A percentile compares a stretch with the other conserved stretches of the same genome.
These are phyloP conservation scores for Cerastis rubricosa DNA, from an alignment of 2,888 invertebrate species.

Conservation along the genomic window DNA sequence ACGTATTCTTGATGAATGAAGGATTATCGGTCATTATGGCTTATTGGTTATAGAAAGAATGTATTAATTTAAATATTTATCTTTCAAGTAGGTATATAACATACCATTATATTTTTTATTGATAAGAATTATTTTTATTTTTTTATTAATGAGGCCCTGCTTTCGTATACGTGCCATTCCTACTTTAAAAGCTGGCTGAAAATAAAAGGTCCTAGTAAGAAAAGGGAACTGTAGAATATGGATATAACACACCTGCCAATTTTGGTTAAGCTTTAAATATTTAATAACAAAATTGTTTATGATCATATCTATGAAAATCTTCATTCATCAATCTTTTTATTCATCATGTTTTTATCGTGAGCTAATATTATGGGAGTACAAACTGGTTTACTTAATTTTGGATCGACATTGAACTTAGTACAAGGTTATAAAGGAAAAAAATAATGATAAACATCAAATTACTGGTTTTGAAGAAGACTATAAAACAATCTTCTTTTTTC, in stretches of 20 bases:
- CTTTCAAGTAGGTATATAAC: not conserved
- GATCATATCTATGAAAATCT: slow-evolving; percentile 4
- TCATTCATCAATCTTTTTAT: slow-evolving; percentile 19
- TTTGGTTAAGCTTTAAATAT: not conserved
- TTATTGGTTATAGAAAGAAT: not conserved
- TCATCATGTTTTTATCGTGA: slow-evolving; percentile 29
- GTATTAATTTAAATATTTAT: slow-evolving; percentile 47
- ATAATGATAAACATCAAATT: slow-evolving; percentile 35
- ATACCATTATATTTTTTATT: slow-evolving; percentile 13
- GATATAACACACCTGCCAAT: not conserved
- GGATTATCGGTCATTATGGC: slow-evolving; percentile 33
- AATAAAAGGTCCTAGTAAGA: not conserved
- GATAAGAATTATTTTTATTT: not conserved
- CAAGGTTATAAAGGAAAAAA: slow-evolving; percentile 60
- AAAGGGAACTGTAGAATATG: not conserved
- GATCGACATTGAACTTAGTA: slow-evolving; percentile 69
- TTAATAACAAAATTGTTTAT: not conserved
- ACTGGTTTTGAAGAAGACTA: slow-evolving; percentile 30
- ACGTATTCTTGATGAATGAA: slow-evolving; percentile 36
- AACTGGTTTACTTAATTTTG: slow-evolving; percentile 63
- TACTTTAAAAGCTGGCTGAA: not conserved
- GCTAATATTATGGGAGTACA: slow-evolving; percentile 12
- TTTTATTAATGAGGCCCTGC: not conserved
- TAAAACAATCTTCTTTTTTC: not conserved
- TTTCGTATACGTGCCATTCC: not conserved